Evolutionary conservation across 2,797 vertebrate species (phyloP).

Genomic region (Macrochelys suwanniensis): DNA sequence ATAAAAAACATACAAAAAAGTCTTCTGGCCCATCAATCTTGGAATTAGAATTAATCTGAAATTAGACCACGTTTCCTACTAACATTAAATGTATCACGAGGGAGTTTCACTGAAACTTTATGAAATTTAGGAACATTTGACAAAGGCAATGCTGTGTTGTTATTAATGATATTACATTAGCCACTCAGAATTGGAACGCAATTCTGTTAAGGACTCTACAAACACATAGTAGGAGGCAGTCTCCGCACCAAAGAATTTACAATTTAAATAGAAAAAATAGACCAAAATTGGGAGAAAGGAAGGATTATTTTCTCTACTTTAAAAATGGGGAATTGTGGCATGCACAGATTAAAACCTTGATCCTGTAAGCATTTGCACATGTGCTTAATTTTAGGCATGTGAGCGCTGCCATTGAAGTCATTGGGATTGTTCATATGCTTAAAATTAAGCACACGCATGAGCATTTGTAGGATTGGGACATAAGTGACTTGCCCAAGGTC

Average conservation of each 20-base stretch:
- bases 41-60: not conserved
- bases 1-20: not conserved
- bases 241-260: not conserved
- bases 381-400: fast-evolving
- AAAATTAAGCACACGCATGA: not conserved
- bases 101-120: not conserved
- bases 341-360: not conserved
- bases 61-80: not conserved
- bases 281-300: not conserved
- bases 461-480: not conserved
- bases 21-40: not conserved
- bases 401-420: fast-evolving
- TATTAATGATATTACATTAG: not conserved
- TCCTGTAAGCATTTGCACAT: not conserved
- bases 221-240: not conserved
- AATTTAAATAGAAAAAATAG: not conserved
- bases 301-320: not conserved
- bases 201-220: not conserved
- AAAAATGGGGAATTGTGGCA: not conserved
- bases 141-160: not conserved
- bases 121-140: not conserved
- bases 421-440: not conserved
- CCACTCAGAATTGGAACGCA: not conserved
- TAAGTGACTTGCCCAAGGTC: too few relatives aligned
- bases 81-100: not conserved